phyloP scores from a whole-genome alignment of 2,888 invertebrate genomes.

The Synergus laeviventris region DNA sequence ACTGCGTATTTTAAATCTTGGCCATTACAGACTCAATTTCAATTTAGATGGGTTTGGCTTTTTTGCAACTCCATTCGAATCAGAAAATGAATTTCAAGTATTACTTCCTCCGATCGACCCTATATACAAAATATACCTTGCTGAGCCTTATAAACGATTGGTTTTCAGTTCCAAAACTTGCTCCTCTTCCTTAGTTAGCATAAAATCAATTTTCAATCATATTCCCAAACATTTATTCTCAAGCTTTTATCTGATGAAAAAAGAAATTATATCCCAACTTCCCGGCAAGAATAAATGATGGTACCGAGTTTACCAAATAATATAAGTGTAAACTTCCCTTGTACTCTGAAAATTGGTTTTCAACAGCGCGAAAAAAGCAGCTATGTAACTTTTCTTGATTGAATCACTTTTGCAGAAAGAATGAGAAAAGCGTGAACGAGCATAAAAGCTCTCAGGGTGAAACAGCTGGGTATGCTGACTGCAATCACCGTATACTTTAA shows the following conservation, averaged over 20 bases:
- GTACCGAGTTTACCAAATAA: conserved; percentile 1
- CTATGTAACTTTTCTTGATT: conserved; percentile 1
- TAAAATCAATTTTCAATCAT: background rate
- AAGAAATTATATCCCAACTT: background rate
- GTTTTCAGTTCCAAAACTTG: background rate
- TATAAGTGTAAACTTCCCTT: background rate
- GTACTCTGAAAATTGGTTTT: background rate
- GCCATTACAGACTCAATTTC: background rate
- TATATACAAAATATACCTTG: background rate
- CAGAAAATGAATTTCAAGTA: background rate
- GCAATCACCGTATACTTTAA: background rate
- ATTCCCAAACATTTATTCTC: too few relatives aligned
- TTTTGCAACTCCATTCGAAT: background rate
- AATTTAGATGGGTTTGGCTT: background rate
- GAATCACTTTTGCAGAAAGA: background rate
- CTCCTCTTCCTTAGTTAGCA: background rate
- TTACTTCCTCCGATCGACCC: background rate
- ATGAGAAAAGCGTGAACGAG: background rate
- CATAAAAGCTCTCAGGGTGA: background rate
- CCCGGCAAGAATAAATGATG: background rate
- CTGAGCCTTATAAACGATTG: background rate
- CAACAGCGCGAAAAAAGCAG: background rate
- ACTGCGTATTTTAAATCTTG: background rate
- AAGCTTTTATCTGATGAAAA: background rate
- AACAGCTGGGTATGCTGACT: background rate